These are phyloP conservation scores for Hyles vespertilio DNA, from an alignment of 1,140 invertebrate genomes.

Conservation along the genomic window DNA sequence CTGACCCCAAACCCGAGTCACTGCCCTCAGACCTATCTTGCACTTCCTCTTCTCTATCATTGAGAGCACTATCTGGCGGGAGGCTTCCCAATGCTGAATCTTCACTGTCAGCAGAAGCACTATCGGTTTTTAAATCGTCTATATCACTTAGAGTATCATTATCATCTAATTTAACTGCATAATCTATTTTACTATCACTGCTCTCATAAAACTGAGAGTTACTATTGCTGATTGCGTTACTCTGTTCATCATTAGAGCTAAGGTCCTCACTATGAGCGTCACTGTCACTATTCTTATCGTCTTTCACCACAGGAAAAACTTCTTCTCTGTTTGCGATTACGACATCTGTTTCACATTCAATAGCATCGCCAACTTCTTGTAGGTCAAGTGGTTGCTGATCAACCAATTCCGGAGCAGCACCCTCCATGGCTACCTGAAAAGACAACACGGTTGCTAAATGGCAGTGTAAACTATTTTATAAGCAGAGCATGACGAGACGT, in stretches of 20 bases:
- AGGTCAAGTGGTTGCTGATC: constrained; percentile 6
- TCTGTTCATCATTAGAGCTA: constrained; percentile 62
- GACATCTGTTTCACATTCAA: constrained; percentile 21
- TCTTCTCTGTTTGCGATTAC: constrained; percentile 32
- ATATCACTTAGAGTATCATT: constrained; percentile 72
- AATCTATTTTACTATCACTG: constrained; percentile 68
- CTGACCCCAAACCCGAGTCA: constrained; percentile 85
- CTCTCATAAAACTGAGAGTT: constrained; percentile 72
- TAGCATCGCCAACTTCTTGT: constrained; percentile 14
- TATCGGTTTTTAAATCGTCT: constrained; percentile 74
- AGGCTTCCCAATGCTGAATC: constrained; percentile 72
- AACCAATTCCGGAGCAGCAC: constrained; percentile 10
- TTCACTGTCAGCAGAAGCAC: constrained; percentile 72
- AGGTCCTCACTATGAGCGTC: constrained; percentile 62
- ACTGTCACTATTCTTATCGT: constrained; percentile 62
- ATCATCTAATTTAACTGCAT: constrained; percentile 68
- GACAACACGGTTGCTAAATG: background rate
- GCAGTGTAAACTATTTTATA: background rate
- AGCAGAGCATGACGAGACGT: constrained; percentile 1
- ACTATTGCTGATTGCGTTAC: constrained; percentile 46
- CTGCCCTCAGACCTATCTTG: constrained; percentile 84
- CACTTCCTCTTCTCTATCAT: constrained; percentile 65
- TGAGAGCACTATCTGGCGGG: constrained; percentile 51
- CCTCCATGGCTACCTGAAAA: constrained; percentile 35
- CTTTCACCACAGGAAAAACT: constrained; percentile 40